These are phyloP conservation scores for Tenthredo mesomela DNA, from an alignment of 2,888 invertebrate genomes.

Conservation along the genomic window DNA sequence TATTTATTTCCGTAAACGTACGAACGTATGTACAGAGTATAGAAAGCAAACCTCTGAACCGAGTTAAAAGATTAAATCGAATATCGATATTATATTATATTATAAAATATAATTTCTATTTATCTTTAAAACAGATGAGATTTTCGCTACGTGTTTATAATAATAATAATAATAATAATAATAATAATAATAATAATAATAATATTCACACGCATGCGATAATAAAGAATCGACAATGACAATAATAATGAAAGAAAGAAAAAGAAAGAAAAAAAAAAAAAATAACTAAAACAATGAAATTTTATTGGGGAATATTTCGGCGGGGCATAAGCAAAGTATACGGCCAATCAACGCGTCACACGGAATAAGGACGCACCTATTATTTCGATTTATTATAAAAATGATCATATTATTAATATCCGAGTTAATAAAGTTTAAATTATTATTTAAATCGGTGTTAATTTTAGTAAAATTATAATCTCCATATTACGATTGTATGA, in stretches of 20 bases:
- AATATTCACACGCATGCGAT: neutral
- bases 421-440: conserved; percentile 57
- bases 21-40: no score
- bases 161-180: no score
- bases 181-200: no score
- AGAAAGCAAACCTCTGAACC: no score
- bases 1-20: no score
- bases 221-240: neutral
- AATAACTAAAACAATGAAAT: neutral
- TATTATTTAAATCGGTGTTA: conserved; percentile 59
- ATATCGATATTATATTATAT: neutral
- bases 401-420: conserved; percentile 55
- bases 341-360: conserved; percentile 53
- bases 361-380: conserved; percentile 56
- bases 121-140: neutral
- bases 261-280: neutral
- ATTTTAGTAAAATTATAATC: conserved; percentile 16
- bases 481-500: neutral
- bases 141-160: neutral
- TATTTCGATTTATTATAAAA: conserved; percentile 53
- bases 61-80: no score
- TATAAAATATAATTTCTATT: neutral
- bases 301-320: neutral
- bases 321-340: neutral
- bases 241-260: neutral